Conservation (phyloP, 1,140 invertebrate genomes). For the Aphaenogaster floridana region DNA sequence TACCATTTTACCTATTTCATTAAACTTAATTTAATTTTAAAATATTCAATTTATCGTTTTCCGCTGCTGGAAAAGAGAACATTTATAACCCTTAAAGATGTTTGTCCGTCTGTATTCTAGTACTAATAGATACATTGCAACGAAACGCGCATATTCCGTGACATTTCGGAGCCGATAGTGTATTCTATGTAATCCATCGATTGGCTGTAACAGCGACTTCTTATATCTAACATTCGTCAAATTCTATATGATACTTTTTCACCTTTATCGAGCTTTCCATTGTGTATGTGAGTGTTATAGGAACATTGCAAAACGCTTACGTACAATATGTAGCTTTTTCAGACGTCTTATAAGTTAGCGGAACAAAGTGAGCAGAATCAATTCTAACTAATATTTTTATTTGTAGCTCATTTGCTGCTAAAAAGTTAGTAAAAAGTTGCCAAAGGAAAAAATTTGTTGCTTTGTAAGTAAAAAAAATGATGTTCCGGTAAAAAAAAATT, state of each 20-base stretch:
- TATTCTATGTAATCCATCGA: not conserved
- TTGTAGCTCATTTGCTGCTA: too few relatives aligned
- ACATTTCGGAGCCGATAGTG: not conserved
- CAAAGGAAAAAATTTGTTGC: too few relatives aligned
- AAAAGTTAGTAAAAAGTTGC: too few relatives aligned
- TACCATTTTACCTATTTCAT: not conserved
- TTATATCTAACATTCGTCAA: slow-evolving; percentile 29
- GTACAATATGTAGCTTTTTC: not conserved
- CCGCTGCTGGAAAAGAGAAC: not conserved
- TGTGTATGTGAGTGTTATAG: not conserved
- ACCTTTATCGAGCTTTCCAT: not conserved
- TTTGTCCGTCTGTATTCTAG: not conserved
- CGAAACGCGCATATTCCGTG: not conserved
- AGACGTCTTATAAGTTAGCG: too few relatives aligned
- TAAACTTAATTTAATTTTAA: slow-evolving; percentile 4
- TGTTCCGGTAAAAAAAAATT: too few relatives aligned
- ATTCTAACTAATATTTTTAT: too few relatives aligned
- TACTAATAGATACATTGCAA: not conserved
- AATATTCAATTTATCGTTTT: slow-evolving; percentile 4
- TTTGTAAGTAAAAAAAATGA: too few relatives aligned
- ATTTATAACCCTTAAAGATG: not conserved
- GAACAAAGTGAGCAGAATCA: too few relatives aligned
- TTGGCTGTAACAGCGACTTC: slow-evolving; percentile 12
- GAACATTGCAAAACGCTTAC: not conserved
- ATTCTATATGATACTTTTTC: slow-evolving; percentile 5